Evolutionary conservation across 2,797 vertebrate genomes (phyloP).

Genomic region (Phalloptychus januarius): DNA sequence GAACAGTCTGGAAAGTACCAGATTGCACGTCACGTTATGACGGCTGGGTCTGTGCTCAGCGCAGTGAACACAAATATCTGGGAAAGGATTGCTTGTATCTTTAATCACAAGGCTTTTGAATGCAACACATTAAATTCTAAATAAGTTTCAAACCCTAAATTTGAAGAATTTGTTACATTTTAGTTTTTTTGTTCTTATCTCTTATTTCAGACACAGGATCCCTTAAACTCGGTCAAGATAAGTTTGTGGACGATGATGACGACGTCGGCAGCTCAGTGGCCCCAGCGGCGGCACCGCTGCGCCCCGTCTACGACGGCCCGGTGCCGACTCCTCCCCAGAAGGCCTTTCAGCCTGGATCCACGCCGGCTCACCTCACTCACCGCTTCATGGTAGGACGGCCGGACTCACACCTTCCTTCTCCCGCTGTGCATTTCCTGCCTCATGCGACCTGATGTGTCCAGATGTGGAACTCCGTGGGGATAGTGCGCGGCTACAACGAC

Average conservation of each 20-base stretch:
- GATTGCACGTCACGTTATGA: too few relatives aligned
- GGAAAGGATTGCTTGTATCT: background rate
- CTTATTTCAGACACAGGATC: conserved; percentile 80
- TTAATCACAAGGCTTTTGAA: background rate
- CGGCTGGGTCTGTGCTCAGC: too few relatives aligned
- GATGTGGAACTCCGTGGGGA: conserved; percentile 95
- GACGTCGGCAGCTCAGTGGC: conserved; percentile 64
- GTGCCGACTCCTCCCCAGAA: conserved; percentile 90
- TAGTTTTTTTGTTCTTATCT: background rate
- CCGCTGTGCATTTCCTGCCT: background rate
- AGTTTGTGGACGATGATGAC: conserved; percentile 73
- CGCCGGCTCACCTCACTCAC: conserved; percentile 90
- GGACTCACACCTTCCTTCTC: background rate
- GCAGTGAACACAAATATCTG: background rate
- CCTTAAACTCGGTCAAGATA: conserved; percentile 74
- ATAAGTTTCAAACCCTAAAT: background rate
- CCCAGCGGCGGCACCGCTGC: conserved; percentile 59
- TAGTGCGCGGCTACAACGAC: conserved; percentile 94
- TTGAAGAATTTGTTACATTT: too few relatives aligned
- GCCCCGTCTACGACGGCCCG: conserved; percentile 87
- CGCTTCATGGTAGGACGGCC: conserved; percentile 90
- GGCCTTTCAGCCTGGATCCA: conserved; percentile 93
- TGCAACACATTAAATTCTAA: background rate
- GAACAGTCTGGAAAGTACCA: too few relatives aligned
- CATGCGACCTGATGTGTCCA: conserved; percentile 46